Evolutionary conservation across 2,113 vertebrate genomes (phyloP).

Genomic region (Pavo muticus): DNA sequence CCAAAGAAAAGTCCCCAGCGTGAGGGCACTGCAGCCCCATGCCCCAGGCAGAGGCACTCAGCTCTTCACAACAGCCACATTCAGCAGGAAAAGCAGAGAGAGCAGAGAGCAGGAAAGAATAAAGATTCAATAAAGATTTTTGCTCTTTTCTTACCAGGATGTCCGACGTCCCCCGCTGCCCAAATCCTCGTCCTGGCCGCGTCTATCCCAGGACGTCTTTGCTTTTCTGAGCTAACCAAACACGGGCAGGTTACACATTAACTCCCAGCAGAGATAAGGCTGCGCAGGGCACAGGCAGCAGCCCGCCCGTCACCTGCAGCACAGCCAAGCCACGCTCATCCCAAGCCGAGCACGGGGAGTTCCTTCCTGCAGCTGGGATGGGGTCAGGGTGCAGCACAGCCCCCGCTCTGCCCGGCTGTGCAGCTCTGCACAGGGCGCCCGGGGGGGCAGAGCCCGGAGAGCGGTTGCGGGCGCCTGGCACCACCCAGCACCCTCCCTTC

Average conservation of each 20-base stretch:
- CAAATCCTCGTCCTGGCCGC: neutral
- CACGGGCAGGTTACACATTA: constrained; percentile 66
- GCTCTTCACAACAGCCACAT: neutral
- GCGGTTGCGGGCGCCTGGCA: neutral
- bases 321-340: neutral
- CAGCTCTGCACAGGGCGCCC: neutral
- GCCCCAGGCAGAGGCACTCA: accelerated
- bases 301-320: neutral
- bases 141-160: neutral
- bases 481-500: constrained; percentile 34
- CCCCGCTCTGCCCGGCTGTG: neutral
- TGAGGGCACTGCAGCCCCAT: neutral
- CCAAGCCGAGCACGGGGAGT: accelerated
- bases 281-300: neutral
- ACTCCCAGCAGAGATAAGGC: constrained; percentile 53
- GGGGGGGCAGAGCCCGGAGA: neutral
- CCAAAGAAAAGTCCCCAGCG: neutral
- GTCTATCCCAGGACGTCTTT: constrained; percentile 20
- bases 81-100: neutral
- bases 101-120: neutral
- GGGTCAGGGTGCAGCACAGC: neutral
- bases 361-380: neutral
- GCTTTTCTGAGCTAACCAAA: constrained; percentile 55
- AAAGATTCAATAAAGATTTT: accelerated
- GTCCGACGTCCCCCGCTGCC: neutral